These are phyloP conservation scores for Sterrhoptilus dennistouni DNA, from an alignment of 2,113 vertebrate species.

Conservation along the genomic window DNA sequence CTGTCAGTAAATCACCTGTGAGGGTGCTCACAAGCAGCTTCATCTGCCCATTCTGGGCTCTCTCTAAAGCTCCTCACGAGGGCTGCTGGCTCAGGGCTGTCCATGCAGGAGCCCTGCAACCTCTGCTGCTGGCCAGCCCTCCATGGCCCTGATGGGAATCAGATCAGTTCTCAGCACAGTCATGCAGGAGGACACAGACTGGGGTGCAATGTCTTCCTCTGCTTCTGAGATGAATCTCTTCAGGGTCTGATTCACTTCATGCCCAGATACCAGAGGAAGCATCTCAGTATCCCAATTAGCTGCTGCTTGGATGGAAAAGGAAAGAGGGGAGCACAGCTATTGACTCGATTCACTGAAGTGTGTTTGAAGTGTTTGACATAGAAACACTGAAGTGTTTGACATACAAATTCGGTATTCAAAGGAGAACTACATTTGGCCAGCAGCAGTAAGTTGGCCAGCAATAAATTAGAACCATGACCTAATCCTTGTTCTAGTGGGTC, in stretches of 20 bases:
- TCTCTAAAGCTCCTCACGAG: not conserved
- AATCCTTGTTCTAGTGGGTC: not conserved
- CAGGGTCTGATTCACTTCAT: fast-evolving
- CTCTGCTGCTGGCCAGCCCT: not conserved
- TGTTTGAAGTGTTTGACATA: not conserved
- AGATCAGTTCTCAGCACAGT: not conserved
- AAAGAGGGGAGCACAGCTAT: not conserved
- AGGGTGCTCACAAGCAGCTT: not conserved
- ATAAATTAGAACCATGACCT: not conserved
- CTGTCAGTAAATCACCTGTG: not conserved
- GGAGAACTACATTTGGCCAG: not conserved
- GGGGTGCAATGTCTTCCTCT: not conserved
- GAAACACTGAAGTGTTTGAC: not conserved
- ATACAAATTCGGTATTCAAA: not conserved
- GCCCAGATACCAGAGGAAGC: not conserved
- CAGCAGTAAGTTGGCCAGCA: not conserved
- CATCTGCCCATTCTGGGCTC: not conserved
- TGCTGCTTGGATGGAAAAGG: not conserved
- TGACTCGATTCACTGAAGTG: not conserved
- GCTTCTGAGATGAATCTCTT: not conserved
- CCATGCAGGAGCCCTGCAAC: not conserved
- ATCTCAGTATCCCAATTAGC: not conserved
- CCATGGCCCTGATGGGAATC: not conserved
- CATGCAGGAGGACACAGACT: not conserved
- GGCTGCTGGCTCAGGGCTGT: not conserved